These are phyloP conservation scores for Seriola rivoliana DNA, from an alignment of 2,113 vertebrate genomes.

Conservation along the genomic window DNA sequence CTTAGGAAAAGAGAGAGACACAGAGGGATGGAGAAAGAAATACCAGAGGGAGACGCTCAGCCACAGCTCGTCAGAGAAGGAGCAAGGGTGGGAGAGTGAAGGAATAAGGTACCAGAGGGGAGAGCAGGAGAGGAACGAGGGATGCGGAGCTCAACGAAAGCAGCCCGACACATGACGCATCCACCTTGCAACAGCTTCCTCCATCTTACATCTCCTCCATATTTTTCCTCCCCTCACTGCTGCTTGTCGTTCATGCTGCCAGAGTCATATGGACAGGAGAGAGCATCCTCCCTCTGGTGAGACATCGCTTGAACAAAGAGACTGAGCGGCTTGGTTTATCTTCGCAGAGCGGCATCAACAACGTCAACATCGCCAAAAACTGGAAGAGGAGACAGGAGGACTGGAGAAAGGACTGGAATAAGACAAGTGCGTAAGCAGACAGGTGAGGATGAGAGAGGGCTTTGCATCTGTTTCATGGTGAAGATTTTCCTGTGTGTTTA, in stretches of 20 bases:
- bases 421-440: conserved; percentile 44
- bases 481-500: neutral
- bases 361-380: neutral
- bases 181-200: conserved; percentile 72
- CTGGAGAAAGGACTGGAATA: conserved; percentile 27
- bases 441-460: conserved; percentile 60
- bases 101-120: conserved; percentile 45
- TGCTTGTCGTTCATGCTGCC: conserved; percentile 36
- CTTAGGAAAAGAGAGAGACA: conserved; percentile 23
- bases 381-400: conserved; percentile 17
- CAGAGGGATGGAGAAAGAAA: conserved; percentile 52
- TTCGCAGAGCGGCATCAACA: conserved; percentile 20
- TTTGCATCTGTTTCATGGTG: conserved; percentile 5
- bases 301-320: conserved; percentile 32
- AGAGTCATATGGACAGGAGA: conserved; percentile 31
- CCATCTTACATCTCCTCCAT: conserved; percentile 81
- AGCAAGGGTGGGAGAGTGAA: conserved; percentile 51
- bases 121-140: conserved; percentile 17
- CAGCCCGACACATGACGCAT: conserved; percentile 68
- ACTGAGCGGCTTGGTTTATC: conserved; percentile 24
- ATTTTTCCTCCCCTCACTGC: conserved; percentile 37
- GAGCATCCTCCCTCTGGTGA: conserved; percentile 29
- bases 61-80: conserved; percentile 30
- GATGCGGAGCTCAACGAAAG: conserved; percentile 32
- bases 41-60: conserved; percentile 34